These are phyloP conservation scores for Theonella swinhoei DNA, from an alignment of 37 sponge, comb jelly and placozoan genomes.

Conservation along the genomic window DNA sequence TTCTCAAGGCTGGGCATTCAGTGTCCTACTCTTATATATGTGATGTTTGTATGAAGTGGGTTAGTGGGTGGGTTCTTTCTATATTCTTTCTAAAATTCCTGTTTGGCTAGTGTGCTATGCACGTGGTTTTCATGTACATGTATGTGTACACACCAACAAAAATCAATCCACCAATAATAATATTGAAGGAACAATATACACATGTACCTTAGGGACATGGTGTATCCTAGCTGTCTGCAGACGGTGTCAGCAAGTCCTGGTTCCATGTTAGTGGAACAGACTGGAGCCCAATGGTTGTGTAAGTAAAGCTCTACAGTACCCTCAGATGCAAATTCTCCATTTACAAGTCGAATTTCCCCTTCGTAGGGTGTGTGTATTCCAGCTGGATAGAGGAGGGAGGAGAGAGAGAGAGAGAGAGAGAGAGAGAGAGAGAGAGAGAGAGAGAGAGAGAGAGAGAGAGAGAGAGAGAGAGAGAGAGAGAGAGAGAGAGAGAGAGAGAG, in stretches of 20 bases:
- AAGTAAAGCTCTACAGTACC: conserved; percentile 38
- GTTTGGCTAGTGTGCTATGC: too few relatives aligned
- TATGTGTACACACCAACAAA: too few relatives aligned
- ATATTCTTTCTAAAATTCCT: too few relatives aligned
- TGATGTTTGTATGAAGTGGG: too few relatives aligned
- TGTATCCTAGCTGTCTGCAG: not conserved
- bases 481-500: conserved; percentile 28
- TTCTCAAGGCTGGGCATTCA: too few relatives aligned
- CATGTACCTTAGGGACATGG: conserved; percentile 7
- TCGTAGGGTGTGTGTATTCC: conserved; percentile 23
- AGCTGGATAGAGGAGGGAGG: not conserved
- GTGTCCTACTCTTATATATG: too few relatives aligned
- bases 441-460: conserved; percentile 21
- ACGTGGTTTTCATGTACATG: too few relatives aligned
- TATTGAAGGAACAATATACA: too few relatives aligned
- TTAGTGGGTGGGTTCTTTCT: too few relatives aligned
- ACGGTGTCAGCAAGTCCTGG: not conserved
- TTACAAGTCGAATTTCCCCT: conserved; percentile 32
- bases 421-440: conserved; percentile 30
- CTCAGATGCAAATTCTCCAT: conserved; percentile 11
- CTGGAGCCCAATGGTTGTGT: conserved; percentile 24
- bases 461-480: conserved; percentile 50
- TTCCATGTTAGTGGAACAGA: not conserved
- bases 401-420: conserved; percentile 45
- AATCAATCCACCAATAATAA: too few relatives aligned